Conservation (phyloP, 2,113 vertebrate species). For the Tragulus kanchil region DNA sequence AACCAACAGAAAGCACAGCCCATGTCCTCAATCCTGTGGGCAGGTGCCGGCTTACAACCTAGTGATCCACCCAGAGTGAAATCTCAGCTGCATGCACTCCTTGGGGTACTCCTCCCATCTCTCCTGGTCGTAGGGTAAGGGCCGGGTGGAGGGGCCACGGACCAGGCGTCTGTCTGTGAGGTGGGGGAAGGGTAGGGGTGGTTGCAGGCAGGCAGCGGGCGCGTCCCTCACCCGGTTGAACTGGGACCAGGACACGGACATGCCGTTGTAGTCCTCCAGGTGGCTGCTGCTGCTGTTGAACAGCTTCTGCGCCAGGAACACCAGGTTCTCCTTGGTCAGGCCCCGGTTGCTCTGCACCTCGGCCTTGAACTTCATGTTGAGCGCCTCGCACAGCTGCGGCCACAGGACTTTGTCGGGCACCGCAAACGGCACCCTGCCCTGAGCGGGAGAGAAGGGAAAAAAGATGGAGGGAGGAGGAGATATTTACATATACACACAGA, state of each 20-base stretch:
- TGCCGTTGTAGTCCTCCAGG: conserved; percentile 94
- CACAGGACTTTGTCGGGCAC: conserved; percentile 97
- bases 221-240: conserved; percentile 92
- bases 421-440: conserved; percentile 96
- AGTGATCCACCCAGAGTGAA: neutral
- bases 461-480: neutral
- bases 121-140: neutral
- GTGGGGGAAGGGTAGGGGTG: conserved; percentile 84
- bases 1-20: neutral
- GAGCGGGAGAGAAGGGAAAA: neutral
- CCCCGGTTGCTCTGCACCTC: conserved; percentile 97
- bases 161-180: neutral
- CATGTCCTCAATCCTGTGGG: neutral
- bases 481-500: too few relatives aligned
- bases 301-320: conserved; percentile 97
- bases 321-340: conserved; percentile 96
- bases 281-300: conserved; percentile 94
- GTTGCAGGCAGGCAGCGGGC: neutral
- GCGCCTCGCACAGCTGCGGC: conserved; percentile 96
- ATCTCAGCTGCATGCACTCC: too few relatives aligned
- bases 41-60: neutral
- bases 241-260: conserved; percentile 98
- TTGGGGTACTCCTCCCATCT: neutral
- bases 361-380: conserved; percentile 98
- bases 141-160: neutral